These are phyloP conservation scores for Ageneiosus marmoratus DNA, from an alignment of 2,113 vertebrate genomes.

Conservation along the genomic window DNA sequence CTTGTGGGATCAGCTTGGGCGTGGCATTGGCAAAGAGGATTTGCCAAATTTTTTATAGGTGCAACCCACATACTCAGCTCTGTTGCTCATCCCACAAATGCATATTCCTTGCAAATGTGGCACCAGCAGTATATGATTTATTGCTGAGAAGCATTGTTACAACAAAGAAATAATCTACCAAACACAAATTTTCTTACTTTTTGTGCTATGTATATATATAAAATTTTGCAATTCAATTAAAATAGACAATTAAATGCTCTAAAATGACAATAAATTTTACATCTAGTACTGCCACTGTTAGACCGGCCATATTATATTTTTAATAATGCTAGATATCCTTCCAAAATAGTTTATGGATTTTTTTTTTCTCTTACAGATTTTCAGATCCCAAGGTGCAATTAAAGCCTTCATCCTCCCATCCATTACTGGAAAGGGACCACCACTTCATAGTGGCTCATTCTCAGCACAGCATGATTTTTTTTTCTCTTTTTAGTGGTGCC, in stretches of 20 bases:
- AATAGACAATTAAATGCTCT: background rate
- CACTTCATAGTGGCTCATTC: slow-evolving; percentile 17
- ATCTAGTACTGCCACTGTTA: background rate
- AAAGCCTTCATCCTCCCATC: slow-evolving; percentile 1
- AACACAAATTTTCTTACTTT: too few species aligned
- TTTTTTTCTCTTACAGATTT: background rate
- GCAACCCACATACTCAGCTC: too few species aligned
- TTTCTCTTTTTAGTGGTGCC: background rate
- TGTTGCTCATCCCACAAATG: too few species aligned
- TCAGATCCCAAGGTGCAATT: background rate
- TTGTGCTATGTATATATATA: too few species aligned
- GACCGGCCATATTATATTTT: background rate
- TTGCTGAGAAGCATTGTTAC: too few species aligned
- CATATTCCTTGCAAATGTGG: too few species aligned
- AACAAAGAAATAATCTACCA: too few species aligned
- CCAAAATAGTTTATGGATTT: background rate
- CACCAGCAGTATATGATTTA: too few species aligned
- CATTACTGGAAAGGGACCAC: slow-evolving; percentile 7
- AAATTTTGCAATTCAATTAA: background rate
- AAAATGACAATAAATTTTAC: background rate
- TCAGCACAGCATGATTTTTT: background rate
- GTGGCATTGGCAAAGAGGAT: too few species aligned
- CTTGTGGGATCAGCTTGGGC: too few species aligned
- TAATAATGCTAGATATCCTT: background rate
- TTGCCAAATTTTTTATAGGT: too few species aligned